phyloP scores from a whole-genome alignment of 2,797 vertebrate genomes.

The Eptatretus atami region DNA sequence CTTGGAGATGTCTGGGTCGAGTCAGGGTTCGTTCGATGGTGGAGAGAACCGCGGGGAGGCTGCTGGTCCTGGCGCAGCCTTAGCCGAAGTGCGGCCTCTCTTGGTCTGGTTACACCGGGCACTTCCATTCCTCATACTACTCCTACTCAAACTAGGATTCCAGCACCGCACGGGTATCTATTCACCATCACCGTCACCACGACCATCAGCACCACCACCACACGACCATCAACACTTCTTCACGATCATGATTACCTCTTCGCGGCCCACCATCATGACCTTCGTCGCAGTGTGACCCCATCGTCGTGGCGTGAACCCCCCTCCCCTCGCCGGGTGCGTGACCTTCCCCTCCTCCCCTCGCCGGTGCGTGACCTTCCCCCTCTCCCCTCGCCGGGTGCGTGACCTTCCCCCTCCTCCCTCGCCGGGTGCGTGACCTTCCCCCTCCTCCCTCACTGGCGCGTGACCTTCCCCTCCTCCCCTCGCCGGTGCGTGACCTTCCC shows the following conservation, averaged over 20 bases:
- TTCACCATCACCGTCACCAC: too few relatives aligned
- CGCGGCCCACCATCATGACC: too few relatives aligned
- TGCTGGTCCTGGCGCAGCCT: slow-evolving; percentile 47
- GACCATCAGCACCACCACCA: too few relatives aligned
- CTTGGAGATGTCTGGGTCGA: too few relatives aligned
- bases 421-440: neutral
- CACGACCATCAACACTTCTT: too few relatives aligned
- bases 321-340: too few relatives aligned
- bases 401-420: too few relatives aligned
- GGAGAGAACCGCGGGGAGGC: slow-evolving; percentile 38
- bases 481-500: neutral
- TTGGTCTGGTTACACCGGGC: slow-evolving; percentile 78
- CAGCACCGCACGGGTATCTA: slow-evolving; percentile 67
- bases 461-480: neutral
- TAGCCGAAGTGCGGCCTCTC: slow-evolving; percentile 60
- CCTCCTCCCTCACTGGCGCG: neutral
- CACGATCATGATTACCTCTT: too few relatives aligned
- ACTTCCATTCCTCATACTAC: slow-evolving; percentile 77
- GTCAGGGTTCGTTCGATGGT: slow-evolving; percentile 9
- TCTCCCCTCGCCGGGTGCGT: too few relatives aligned
- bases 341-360: neutral
- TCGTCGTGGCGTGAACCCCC: too few relatives aligned
- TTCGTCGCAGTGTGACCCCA: too few relatives aligned
- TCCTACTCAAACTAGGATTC: slow-evolving; percentile 77
- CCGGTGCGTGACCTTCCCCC: too few relatives aligned